Percentiles rank a stretch among this genome's conserved stretches.
Conservation (phyloP, 2,888 invertebrate species). For the Pristionchus exspectatus region DNA sequence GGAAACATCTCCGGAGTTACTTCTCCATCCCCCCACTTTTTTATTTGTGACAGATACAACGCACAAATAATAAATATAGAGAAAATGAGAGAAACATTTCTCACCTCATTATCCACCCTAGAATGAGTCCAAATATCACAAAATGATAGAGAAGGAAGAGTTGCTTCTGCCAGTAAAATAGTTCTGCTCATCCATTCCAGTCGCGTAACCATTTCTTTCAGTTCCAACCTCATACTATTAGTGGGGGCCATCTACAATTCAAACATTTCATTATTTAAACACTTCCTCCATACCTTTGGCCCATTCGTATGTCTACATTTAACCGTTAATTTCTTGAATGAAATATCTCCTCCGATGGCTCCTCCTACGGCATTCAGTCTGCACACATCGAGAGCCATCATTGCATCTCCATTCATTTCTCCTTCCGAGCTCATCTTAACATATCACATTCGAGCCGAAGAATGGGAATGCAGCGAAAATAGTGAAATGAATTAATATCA, state of each 20-base stretch:
- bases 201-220: conserved; percentile 82
- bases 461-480: too few species aligned
- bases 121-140: conserved; percentile 61
- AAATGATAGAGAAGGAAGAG: conserved; percentile 58
- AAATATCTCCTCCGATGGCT: conserved; percentile 96
- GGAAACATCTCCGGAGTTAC: too few species aligned
- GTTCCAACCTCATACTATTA: conserved; percentile 65
- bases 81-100: too few species aligned
- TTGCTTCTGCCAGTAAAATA: conserved; percentile 91
- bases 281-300: conserved; percentile 53
- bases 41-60: too few species aligned
- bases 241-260: conserved; percentile 66
- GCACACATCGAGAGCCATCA: conserved; percentile 83
- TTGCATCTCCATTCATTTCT: conserved; percentile 66
- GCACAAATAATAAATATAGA: too few species aligned
- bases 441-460: background rate
- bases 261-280: too few species aligned
- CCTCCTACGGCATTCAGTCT: conserved; percentile 96
- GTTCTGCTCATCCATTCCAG: conserved; percentile 99
- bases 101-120: conserved; percentile 5
- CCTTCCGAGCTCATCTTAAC: conserved; percentile 69
- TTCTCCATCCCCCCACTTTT: too few species aligned
- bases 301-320: conserved; percentile 62
- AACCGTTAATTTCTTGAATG: conserved; percentile 80
- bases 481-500: too few species aligned